Evolutionary conservation across 2,113 vertebrate genomes (phyloP), one percentile per base, ranked within the genome.

Genomic region (Indicator maculatus): DNA sequence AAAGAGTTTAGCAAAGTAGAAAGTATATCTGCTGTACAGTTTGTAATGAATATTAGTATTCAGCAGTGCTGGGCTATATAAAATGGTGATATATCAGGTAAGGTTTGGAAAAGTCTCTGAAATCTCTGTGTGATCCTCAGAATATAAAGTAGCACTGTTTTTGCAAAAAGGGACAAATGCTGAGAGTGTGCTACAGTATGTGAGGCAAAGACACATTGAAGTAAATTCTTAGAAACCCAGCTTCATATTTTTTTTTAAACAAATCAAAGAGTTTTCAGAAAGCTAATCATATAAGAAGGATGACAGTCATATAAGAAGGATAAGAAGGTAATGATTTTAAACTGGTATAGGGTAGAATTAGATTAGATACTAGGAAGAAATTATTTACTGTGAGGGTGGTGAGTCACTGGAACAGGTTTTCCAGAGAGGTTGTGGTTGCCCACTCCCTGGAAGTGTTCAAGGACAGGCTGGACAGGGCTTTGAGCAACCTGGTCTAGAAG

Each of bases 41-140:
- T 92, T 33, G 44, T 73, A 6, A 39, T 65, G 75, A 93, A 74
- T 87, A 92, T 94, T 83, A 80, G 52, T 71, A 88, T 88, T 94
- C 85, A 82, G 38, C 20, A 88, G 41, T 44, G 58, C 47, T 83
- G 19, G 41, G 11, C n/a, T 93, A 17, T 60, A 85, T 30, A 82
- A 95, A 44, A 61, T 0, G 0, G 53, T 85, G 83, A 93, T 94
- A 95, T 92, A 95, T 84, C 90, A 95, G 66, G 44, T 9, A 89
- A 87, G 67, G 89, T 92, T 91, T 91, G 75, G n/a, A 95, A 92
- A 92, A 94, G 64, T 66, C 66, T 83, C 75, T 79, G 84, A 86
- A 92, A 92, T 85, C 60, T 88, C 50, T 58, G 2, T 75, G 45
- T 70, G 81, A 52, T 59, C 87, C 76, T 83, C 70, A 76, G 74